Conservation (phyloP, 2,113 vertebrate genomes). For the Lontra canadensis region DNA sequence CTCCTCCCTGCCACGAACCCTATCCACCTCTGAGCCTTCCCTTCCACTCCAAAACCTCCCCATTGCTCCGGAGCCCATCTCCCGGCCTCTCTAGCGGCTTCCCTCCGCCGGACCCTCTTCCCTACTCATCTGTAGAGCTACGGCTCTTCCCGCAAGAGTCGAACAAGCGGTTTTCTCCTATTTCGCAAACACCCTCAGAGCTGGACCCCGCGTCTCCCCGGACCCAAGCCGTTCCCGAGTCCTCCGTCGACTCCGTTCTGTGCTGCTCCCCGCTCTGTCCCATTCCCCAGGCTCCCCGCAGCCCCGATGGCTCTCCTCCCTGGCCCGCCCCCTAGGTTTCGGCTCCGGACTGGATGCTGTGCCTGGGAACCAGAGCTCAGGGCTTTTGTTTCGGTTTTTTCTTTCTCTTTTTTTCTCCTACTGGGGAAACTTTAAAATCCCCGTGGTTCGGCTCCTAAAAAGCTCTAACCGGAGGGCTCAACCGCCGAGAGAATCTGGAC, state of each 20-base stretch:
- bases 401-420: background rate
- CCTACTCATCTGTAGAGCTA: background rate
- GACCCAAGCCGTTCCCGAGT: background rate
- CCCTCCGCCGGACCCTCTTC: background rate
- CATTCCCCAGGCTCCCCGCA: too few species aligned
- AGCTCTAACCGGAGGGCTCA: background rate
- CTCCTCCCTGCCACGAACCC: background rate
- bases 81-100: background rate
- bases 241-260: background rate
- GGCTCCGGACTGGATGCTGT: background rate
- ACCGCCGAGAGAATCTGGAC: background rate
- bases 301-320: background rate
- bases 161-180: background rate
- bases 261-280: too few species aligned
- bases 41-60: background rate
- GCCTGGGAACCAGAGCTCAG: background rate
- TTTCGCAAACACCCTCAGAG: background rate
- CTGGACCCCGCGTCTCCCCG: background rate
- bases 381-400: background rate
- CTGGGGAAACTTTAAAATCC: constrained; percentile 69
- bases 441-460: background rate
- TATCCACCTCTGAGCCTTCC: background rate
- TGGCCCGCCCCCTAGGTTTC: background rate
- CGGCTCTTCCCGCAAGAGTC: background rate
- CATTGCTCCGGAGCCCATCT: background rate